Evolutionary conservation across 1,140 invertebrate genomes (phyloP).

Genomic region (Drosophila willistoni): DNA sequence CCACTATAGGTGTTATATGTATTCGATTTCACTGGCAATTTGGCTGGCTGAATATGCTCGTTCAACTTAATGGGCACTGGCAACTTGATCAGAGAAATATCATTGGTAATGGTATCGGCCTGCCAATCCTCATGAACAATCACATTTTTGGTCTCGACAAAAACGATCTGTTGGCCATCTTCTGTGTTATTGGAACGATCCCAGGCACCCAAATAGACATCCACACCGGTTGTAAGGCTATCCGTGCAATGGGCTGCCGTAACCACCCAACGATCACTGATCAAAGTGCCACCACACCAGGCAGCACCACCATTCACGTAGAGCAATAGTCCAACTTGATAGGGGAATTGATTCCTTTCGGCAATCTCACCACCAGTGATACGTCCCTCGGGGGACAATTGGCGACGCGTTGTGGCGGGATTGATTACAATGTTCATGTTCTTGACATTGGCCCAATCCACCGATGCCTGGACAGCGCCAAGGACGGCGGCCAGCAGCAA

Average conservation of each 20-base stretch:
- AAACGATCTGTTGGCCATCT: constrained; percentile 60
- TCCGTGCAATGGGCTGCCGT: constrained; percentile 87
- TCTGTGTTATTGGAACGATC: constrained; percentile 59
- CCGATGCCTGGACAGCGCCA: constrained; percentile 30
- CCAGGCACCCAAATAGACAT: constrained; percentile 69
- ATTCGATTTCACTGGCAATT: constrained; percentile 52
- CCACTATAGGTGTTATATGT: constrained; percentile 52
- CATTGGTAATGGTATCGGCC: constrained; percentile 38
- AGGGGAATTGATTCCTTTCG: constrained; percentile 83
- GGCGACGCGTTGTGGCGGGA: constrained; percentile 20
- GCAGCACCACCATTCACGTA: constrained; percentile 61
- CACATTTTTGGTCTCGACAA: constrained; percentile 56
- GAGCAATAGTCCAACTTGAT: constrained; percentile 84
- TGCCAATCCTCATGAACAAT: constrained; percentile 54
- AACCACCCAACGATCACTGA: constrained; percentile 84
- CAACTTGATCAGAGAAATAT: constrained; percentile 70
- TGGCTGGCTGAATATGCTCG: constrained; percentile 54
- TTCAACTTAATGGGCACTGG: constrained; percentile 58
- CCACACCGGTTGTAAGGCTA: constrained; percentile 71
- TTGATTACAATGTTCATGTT: constrained; percentile 36
- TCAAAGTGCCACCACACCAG: constrained; percentile 86
- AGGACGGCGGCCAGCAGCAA: constrained; percentile 38
- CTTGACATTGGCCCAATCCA: constrained; percentile 49
- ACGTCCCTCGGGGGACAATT: constrained; percentile 44
- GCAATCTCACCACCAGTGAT: constrained; percentile 70